phyloP scores from a whole-genome alignment of 2,113 vertebrate genomes.

The Proteles cristata region DNA sequence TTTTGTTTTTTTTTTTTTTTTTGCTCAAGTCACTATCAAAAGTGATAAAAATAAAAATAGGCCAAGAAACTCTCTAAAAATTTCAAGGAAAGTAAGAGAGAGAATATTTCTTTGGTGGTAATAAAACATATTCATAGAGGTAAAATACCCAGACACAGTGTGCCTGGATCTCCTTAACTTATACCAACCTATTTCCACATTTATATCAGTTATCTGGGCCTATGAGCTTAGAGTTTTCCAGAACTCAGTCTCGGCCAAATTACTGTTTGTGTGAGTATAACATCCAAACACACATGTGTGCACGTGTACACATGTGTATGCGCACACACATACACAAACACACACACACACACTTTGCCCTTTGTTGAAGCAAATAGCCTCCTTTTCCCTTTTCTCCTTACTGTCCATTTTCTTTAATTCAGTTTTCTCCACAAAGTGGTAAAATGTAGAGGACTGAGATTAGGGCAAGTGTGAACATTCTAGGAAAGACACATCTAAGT shows the following conservation, averaged over 20 bases:
- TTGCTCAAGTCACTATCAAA: not conserved
- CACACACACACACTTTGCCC: not conserved
- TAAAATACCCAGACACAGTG: not conserved
- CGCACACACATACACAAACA: not conserved
- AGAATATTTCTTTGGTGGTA: not conserved
- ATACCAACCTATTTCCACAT: not conserved
- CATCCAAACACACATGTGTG: too few species aligned
- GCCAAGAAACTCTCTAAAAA: not conserved
- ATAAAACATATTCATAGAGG: not conserved
- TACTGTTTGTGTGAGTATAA: not conserved
- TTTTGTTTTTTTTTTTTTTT: not conserved
- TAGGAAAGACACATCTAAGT: not conserved
- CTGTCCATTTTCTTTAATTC: not conserved
- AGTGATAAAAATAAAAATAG: not conserved
- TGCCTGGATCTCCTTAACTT: not conserved
- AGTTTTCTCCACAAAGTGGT: not conserved
- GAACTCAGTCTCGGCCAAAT: not conserved
- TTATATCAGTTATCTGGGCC: not conserved
- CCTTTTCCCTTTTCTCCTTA: not conserved
- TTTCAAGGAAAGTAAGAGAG: constrained; percentile 25
- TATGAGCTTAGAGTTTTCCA: not conserved
- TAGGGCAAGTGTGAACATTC: not conserved
- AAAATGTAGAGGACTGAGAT: not conserved
- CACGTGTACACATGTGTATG: rapidly evolving
- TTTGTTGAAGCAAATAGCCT: not conserved